Evolutionary conservation across 1,140 invertebrate genomes (phyloP), one percentile per base, ranked within the genome.

Genomic region (Dermatophagoides farinae): DNA sequence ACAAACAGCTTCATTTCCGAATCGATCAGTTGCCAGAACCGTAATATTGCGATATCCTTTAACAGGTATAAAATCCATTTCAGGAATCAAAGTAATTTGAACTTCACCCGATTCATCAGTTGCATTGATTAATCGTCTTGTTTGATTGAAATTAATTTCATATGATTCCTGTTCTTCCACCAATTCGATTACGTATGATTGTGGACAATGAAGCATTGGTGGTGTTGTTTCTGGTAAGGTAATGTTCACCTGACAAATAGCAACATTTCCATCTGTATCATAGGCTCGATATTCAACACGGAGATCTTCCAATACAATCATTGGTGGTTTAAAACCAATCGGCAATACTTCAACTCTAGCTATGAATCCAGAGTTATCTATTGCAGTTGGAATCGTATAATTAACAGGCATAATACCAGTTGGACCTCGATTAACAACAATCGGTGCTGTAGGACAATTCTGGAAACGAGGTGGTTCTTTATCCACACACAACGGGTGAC

Each of bases 191-290:
- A 92, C 87, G 69, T 93, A 96, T 66, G 89, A 93, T 70, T 93
- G 87, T 0, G 91, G 91, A 70, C 91, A 96, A 68, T 85, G 88
- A 23, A 96, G 70, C 68, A 81, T 80, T n/a, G 91, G 91, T 43
- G 90, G 89, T 2, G 87, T 92, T 52, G 91, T 85, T 74, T 95
- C 89, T 76, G 86, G 85, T 5, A 91, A 86, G 8, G 88, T 91
- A 20, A 93, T 90, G 67, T 92, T 92, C 6, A 96, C 88, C 77
- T 89, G 85, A 69, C 91, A 97, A 70, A 93, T 92, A 25, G 90
- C 91, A 23, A 92, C 87, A 69, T 97, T 96, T 64, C 91, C 91
- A 71, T 96, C 90, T 68, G 88, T 89, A 75, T 97, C 91, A 68
- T 87, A 95, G 0, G 91, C 91, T 4, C 91, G 82, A 67, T 96